Evolutionary conservation across 2,113 vertebrate species (phyloP).

Genomic region (Cyprinus carpio): DNA sequence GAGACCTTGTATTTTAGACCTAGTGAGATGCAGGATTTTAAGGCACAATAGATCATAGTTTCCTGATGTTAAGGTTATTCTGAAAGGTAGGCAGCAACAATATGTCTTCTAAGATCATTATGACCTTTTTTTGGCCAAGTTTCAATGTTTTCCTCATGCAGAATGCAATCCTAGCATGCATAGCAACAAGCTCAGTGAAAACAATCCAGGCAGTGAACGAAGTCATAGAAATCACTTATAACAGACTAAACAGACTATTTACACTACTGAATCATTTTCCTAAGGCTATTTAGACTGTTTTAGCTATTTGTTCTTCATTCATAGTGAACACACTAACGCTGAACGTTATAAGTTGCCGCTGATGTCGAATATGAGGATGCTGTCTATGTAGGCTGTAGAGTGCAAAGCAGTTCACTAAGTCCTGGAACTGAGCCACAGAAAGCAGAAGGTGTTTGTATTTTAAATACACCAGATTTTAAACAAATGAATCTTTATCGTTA

Average conservation of each 20-base stretch:
- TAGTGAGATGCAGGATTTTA: neutral
- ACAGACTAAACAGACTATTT: neutral
- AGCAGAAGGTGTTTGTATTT: slow-evolving; percentile 1
- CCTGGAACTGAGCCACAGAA: neutral
- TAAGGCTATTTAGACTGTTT: neutral
- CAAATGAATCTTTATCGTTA: neutral
- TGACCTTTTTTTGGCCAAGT: neutral
- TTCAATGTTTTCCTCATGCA: neutral
- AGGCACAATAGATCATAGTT: neutral
- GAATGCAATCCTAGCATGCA: neutral
- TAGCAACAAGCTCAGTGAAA: neutral
- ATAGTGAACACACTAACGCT: neutral
- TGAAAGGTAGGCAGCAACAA: neutral
- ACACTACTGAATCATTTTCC: neutral
- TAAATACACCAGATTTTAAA: neutral
- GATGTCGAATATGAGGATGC: neutral
- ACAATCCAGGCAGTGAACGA: neutral
- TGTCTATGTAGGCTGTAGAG: neutral
- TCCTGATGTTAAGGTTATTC: neutral
- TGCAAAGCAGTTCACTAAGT: neutral
- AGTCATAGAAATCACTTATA: neutral
- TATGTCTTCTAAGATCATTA: slow-evolving; percentile 6
- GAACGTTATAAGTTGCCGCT: neutral
- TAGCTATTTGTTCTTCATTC: too few relatives aligned
- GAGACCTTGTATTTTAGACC: neutral